These are phyloP conservation scores for Zaprionus gabonicus DNA, from an alignment of 1,140 invertebrate genomes.

Conservation along the genomic window DNA sequence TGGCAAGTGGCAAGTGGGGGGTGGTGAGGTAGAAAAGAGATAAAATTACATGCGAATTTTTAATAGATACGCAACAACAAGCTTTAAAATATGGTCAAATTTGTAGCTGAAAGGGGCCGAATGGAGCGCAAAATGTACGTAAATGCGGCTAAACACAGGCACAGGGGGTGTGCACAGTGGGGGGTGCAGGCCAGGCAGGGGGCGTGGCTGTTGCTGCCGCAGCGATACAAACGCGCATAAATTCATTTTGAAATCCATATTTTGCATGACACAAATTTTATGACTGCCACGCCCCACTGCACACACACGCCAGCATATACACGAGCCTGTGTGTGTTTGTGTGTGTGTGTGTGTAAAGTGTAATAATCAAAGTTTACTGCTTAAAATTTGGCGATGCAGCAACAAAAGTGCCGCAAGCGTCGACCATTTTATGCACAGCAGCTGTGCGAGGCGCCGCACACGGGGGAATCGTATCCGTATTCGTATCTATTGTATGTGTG, in stretches of 20 bases:
- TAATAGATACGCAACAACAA: conserved; percentile 47
- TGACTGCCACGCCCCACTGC: conserved; percentile 36
- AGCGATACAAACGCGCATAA: conserved; percentile 59
- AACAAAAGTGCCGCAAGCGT: conserved; percentile 37
- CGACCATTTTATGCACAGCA: conserved; percentile 34
- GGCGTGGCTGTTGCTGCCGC: conserved; percentile 12
- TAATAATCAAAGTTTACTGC: conserved; percentile 64
- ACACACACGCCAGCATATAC: background rate
- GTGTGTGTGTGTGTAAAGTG: conserved; percentile 27
- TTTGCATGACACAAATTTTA: conserved; percentile 62
- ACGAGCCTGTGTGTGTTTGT: conserved; percentile 6
- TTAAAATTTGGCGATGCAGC: conserved; percentile 56
- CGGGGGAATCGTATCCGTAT: conserved; percentile 2
- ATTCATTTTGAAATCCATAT: conserved; percentile 67
- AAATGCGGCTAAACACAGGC: conserved; percentile 33
- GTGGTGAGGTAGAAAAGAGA: too few relatives aligned
- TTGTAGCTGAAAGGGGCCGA: conserved; percentile 25
- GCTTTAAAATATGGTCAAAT: conserved; percentile 45
- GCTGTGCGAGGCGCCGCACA: conserved; percentile 15
- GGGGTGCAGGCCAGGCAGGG: background rate
- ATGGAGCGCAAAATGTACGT: conserved; percentile 34
- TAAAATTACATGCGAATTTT: conserved; percentile 28
- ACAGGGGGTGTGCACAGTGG: too few relatives aligned
- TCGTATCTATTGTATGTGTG: background rate
- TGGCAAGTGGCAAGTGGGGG: too few relatives aligned